phyloP scores from a whole-genome alignment of 2,888 invertebrate species.

The Nysson spinosus region DNA sequence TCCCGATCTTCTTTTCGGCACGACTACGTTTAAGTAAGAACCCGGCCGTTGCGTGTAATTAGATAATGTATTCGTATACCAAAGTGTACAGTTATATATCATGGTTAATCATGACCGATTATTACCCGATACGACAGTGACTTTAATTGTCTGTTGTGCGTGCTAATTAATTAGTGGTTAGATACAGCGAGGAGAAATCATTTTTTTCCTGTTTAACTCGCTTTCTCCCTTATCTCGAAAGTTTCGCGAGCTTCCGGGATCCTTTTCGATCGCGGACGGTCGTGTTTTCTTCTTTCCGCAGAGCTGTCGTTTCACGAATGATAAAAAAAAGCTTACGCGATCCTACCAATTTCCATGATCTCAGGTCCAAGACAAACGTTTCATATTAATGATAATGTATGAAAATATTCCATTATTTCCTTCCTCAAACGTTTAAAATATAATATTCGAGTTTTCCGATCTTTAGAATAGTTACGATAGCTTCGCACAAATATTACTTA shows the following conservation, averaged over 20 bases:
- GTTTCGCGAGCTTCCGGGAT: conserved; percentile 19
- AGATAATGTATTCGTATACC: conserved; percentile 65
- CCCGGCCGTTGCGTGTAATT: conserved; percentile 36
- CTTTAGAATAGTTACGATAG: neutral
- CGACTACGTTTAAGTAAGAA: conserved; percentile 14
- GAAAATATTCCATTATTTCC: too few species aligned
- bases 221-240: conserved; percentile 27
- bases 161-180: conserved; percentile 47
- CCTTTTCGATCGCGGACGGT: conserved; percentile 21
- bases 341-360: neutral
- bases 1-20: conserved; percentile 20
- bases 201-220: conserved; percentile 21
- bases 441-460: neutral
- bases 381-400: neutral
- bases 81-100: conserved; percentile 65
- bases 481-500: neutral
- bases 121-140: conserved; percentile 34
- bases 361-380: neutral
- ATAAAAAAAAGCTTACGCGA: neutral
- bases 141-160: conserved; percentile 33
- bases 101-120: conserved; percentile 37
- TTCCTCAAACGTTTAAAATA: too few species aligned
- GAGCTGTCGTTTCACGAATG: conserved; percentile 6
- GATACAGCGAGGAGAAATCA: neutral
- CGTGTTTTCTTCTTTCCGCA: conserved; percentile 33